Evolutionary conservation across 2,797 vertebrate species (phyloP), one percentile per base, ranked within the genome.

Genomic region (Cirrhinus molitorella): DNA sequence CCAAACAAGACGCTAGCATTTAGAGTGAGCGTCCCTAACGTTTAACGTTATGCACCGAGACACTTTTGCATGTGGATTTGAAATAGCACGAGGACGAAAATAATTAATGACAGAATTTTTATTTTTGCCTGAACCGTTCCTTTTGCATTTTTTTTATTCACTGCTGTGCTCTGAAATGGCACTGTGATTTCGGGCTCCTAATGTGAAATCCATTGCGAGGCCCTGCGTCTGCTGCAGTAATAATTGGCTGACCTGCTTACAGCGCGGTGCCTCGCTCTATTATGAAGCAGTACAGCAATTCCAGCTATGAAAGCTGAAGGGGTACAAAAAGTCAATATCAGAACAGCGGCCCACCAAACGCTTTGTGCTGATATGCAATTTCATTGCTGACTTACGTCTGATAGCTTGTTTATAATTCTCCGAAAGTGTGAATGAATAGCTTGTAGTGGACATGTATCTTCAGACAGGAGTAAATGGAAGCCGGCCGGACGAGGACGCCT

Each of bases 401-500:
- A 89, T 86, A 86, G 86, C 85, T 86, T 88, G 81, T 89, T 86
- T 88, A 85, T 87, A 88, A 89, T 86, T 86, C 85, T 79, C 61
- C 61, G 53, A 68, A 86, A 86, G 25, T 86, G 59, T 55, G 79
- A 87, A 80, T 70, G 76, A 83, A 88, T 65, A 73, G 71, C 85
- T 85, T 85, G 84, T 81, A 47, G 59, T 87, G 40, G 77, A 86
- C 82, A 85, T 83, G 81, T 77, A 85, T 85, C 81, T 75, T 78
- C 80, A 86, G 61, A 77, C 70, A 83, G 83, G 83, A 67, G 66
- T 74, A 78, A 73, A 67, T 83, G 72, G 70, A 76, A 74, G 71
- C 72, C 12, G 31, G 47, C 43, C 34, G 43, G 23, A 57, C 13
- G 25, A 34, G 59, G 49, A 79, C 5, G 21, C 45, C 53, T 17